These are phyloP conservation scores for Tautogolabrus adspersus DNA, from an alignment of 2,113 vertebrate species.

Conservation along the genomic window DNA sequence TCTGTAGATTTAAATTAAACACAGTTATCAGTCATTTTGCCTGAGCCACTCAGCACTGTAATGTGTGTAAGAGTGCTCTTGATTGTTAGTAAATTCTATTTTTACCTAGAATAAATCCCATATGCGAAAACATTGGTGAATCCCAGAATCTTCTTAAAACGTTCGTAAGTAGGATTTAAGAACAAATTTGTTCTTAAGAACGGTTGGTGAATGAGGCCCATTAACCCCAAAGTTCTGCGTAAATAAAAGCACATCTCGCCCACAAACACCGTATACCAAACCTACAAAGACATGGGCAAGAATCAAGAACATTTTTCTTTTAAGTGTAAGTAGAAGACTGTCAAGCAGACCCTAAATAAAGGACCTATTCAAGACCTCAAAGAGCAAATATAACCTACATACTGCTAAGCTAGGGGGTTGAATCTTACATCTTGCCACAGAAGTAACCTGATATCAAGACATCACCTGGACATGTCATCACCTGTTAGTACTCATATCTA, in stretches of 20 bases:
- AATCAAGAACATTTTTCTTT: background rate
- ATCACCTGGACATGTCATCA: conserved; percentile 52
- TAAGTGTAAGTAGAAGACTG: background rate
- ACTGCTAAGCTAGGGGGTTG: conserved; percentile 1
- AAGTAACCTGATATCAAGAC: conserved; percentile 48
- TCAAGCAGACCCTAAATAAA: conserved; percentile 35
- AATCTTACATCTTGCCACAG: conserved; percentile 45
- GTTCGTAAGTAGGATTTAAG: too few relatives aligned
- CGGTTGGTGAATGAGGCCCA: background rate
- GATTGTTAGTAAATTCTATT: too few relatives aligned
- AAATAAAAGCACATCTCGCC: background rate
- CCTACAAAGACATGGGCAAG: background rate
- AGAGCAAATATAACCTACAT: conserved; percentile 44
- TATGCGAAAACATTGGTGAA: too few relatives aligned
- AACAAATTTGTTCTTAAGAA: too few relatives aligned
- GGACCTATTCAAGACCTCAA: conserved; percentile 34
- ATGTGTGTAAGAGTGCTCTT: too few relatives aligned
- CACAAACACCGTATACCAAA: too few relatives aligned
- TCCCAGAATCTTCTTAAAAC: too few relatives aligned
- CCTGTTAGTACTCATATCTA: conserved; percentile 55
- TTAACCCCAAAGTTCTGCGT: conserved; percentile 2
- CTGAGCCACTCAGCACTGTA: too few relatives aligned
- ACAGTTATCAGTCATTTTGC: too few relatives aligned
- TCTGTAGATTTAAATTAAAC: too few relatives aligned
- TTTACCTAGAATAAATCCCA: too few relatives aligned